Conservation (phyloP, 2,797 vertebrate genomes). For the Pampus argenteus region DNA sequence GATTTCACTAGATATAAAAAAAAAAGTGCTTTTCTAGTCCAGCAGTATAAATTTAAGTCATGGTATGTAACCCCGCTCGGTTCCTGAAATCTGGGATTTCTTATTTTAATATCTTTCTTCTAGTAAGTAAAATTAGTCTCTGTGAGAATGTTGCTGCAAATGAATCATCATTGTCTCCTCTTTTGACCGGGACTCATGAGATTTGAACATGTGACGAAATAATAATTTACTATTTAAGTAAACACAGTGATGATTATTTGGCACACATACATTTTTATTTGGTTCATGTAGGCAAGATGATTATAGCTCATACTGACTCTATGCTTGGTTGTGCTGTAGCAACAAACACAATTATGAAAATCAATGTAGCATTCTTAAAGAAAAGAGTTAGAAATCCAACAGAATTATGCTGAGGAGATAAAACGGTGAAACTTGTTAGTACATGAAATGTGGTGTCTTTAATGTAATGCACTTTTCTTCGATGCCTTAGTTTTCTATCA, state of each 20-base stretch:
- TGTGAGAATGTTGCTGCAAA: slow-evolving; percentile 68
- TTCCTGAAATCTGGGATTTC: slow-evolving; percentile 64
- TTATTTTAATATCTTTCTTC: slow-evolving; percentile 56
- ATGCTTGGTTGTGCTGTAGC: slow-evolving; percentile 36
- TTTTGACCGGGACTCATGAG: slow-evolving; percentile 39
- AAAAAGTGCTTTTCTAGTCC: slow-evolving; percentile 54
- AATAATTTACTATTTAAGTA: slow-evolving; percentile 28
- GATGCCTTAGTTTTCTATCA: slow-evolving; percentile 66
- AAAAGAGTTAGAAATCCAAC: slow-evolving; percentile 10
- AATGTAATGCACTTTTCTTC: slow-evolving; percentile 59
- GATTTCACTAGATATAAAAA: slow-evolving; percentile 44
- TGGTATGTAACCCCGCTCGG: slow-evolving; percentile 30
- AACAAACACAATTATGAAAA: slow-evolving; percentile 29
- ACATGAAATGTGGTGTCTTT: slow-evolving; percentile 42
- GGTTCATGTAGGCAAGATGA: slow-evolving; percentile 21
- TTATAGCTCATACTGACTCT: slow-evolving; percentile 5
- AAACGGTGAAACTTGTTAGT: slow-evolving; percentile 37
- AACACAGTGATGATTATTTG: slow-evolving; percentile 33
- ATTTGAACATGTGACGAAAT: slow-evolving; percentile 30
- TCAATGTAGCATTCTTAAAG: slow-evolving; percentile 53
- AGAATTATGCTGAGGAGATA: slow-evolving; percentile 17
- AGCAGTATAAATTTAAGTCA: slow-evolving; percentile 47
- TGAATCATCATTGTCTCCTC: slow-evolving; percentile 29
- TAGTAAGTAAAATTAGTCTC: slow-evolving; percentile 69
- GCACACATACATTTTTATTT: slow-evolving; percentile 28